These are phyloP conservation scores for Neotoma lepida DNA, from an alignment of 2,113 vertebrate genomes.

Conservation along the genomic window DNA sequence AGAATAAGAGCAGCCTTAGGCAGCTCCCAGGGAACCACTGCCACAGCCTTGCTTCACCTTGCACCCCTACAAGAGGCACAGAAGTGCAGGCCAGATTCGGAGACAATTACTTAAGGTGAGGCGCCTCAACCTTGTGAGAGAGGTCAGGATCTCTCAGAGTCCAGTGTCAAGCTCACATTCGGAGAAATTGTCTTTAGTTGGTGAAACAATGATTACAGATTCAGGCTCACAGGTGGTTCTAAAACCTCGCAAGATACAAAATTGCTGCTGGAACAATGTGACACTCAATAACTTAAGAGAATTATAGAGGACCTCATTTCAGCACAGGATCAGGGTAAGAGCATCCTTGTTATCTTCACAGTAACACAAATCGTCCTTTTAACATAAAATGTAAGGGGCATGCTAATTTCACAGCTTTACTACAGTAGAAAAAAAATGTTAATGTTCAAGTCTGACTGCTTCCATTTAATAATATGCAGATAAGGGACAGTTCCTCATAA, in stretches of 20 bases:
- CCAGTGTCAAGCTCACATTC: not conserved
- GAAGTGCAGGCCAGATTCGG: not conserved
- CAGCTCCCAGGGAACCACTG: not conserved
- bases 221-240: slow-evolving; percentile 48
- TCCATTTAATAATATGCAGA: slow-evolving; percentile 70
- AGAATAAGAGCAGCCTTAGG: not conserved
- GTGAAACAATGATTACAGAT: slow-evolving; percentile 45
- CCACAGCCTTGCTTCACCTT: accelerated
- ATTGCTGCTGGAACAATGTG: slow-evolving; percentile 18
- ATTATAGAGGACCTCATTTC: slow-evolving; percentile 55
- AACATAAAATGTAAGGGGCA: slow-evolving; percentile 51
- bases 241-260: slow-evolving; percentile 51
- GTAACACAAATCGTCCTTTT: slow-evolving; percentile 50
- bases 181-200: slow-evolving; percentile 8
- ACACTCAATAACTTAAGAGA: slow-evolving; percentile 41
- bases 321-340: slow-evolving; percentile 53
- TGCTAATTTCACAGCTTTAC: slow-evolving; percentile 62
- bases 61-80: not conserved
- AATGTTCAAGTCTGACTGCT: slow-evolving; percentile 51
- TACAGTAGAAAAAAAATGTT: slow-evolving; percentile 51
- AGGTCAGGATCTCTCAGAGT: not conserved
- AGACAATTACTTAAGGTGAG: not conserved
- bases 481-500: slow-evolving; percentile 58
- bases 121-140: not conserved
- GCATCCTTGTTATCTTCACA: slow-evolving; percentile 33